These are phyloP conservation scores for Phataginus tetradactyla DNA, from an alignment of 2,797 vertebrate genomes.

Conservation along the genomic window DNA sequence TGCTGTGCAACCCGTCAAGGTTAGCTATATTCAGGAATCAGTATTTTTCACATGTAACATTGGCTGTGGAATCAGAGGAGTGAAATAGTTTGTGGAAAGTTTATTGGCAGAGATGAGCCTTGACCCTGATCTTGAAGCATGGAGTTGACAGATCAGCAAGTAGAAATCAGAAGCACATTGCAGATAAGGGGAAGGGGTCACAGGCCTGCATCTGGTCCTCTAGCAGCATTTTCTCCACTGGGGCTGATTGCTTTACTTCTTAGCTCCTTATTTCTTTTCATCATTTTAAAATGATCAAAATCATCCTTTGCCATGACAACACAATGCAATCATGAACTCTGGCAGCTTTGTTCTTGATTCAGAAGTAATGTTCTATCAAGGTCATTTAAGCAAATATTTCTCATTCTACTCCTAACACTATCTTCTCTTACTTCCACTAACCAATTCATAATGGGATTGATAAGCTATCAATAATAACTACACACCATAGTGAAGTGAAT, in stretches of 20 bases:
- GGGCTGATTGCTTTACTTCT: conserved; percentile 83
- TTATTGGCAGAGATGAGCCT: conserved; percentile 31
- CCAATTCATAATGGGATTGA: conserved; percentile 80
- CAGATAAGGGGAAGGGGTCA: not conserved
- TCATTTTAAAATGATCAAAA: conserved; percentile 86
- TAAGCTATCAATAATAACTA: conserved; percentile 83
- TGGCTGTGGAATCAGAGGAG: not conserved
- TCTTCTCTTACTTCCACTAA: conserved; percentile 79
- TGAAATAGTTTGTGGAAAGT: not conserved
- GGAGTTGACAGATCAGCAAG: not conserved
- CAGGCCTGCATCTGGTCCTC: conserved; percentile 63
- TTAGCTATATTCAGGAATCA: not conserved
- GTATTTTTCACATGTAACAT: not conserved
- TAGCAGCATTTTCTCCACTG: conserved; percentile 76
- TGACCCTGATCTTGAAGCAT: conserved; percentile 16
- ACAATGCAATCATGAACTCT: conserved; percentile 83
- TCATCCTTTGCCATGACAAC: conserved; percentile 88
- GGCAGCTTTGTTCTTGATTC: conserved; percentile 83
- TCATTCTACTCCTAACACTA: conserved; percentile 70
- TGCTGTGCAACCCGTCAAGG: not conserved
- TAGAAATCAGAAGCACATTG: conserved; percentile 37
- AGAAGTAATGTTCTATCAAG: conserved; percentile 82
- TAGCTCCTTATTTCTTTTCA: conserved; percentile 84
- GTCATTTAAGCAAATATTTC: conserved; percentile 83
- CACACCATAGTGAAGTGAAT: conserved; percentile 74